Evolutionary conservation across 2,888 invertebrate species (phyloP), one percentile per base, ranked within the genome.

Genomic region (Oscheius sp.): DNA sequence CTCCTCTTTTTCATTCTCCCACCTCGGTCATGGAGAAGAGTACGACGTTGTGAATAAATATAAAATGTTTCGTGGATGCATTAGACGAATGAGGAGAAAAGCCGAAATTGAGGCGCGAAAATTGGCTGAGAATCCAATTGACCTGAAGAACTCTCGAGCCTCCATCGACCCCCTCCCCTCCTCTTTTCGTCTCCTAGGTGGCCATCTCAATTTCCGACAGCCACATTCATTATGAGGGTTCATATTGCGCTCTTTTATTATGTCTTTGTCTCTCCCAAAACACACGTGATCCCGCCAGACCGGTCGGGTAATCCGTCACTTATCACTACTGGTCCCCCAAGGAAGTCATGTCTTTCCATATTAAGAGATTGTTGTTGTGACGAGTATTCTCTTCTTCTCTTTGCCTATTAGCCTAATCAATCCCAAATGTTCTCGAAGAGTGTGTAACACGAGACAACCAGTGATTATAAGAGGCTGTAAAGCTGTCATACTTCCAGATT

Each of bases 21-120:
- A n/a, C n/a, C 28, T 14, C 6, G 2, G 33, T n/a, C 17, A 14
- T 36, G 14, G 54, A 54, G 20, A 54, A 54, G 33, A 54, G 54
- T 32, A 54, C 54, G 20, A 54, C 54, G 12, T 36, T 54, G 17
- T 54, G 1, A 54, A 54, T 54, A 54, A 54, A 54, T 17, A 33
- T 54, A 12, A 54, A 54, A 54, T 14, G 30, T 8, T 2, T n/a
- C 47, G 20, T 24, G 22, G 17, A 5, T 28, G 28, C 51, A 28
- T 30, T 30, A 17, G 20, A 24, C 5, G 47, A 47, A 32, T 54
- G 33, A 17, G 33, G 12, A 26, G 28, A 51, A 32, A 20, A 4
- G 6, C 33, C 54, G 54, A 54, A 54, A 47, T 47, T 47, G 47
- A 54, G 33, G 54, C 20, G 54, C 54, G 54, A 54, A 54, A 54